These are phyloP conservation scores for Eucidaris tribuloides DNA, from an alignment of 35 echinoderm and acorn worm species.

Conservation along the genomic window DNA sequence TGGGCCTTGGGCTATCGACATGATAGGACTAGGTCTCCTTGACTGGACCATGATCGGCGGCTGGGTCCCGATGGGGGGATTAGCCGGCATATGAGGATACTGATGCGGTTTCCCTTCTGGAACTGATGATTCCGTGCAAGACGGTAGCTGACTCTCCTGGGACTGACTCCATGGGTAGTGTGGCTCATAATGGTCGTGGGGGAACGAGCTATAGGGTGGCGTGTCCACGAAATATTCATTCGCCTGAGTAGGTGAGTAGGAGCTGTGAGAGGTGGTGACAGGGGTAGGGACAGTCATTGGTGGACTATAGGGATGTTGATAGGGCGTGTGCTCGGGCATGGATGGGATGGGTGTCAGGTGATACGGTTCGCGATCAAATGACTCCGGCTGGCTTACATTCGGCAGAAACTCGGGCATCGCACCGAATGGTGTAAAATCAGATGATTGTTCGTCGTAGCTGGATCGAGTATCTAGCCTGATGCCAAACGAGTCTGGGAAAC, in stretches of 20 bases:
- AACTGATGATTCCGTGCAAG: slow-evolving; percentile 14
- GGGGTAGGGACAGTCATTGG: background rate
- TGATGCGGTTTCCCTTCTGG: background rate
- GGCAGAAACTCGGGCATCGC: slow-evolving; percentile 24
- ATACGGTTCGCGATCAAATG: background rate
- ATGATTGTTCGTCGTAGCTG: slow-evolving; percentile 11
- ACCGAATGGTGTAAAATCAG: slow-evolving; percentile 21
- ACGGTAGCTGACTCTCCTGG: background rate
- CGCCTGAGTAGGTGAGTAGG: background rate
- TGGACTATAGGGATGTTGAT: slow-evolving; percentile 20
- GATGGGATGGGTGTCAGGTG: background rate
- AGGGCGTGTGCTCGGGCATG: slow-evolving; percentile 11
- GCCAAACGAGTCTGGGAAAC: slow-evolving; percentile 11
- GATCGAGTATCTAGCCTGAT: slow-evolving; percentile 11
- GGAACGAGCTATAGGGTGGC: background rate
- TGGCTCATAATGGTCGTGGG: slow-evolving; percentile 2
- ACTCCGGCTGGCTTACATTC: background rate
- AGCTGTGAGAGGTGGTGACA: slow-evolving; percentile 8
- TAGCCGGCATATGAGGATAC: slow-evolving; percentile 13
- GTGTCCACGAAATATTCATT: slow-evolving; percentile 21
- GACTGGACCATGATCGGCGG: background rate
- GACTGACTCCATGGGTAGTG: background rate
- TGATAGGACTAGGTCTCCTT: slow-evolving; percentile 15
- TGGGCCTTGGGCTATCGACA: slow-evolving; percentile 3
- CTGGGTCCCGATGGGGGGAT: slow-evolving; percentile 4